These are phyloP conservation scores for Pantelozetes paolii DNA, from an alignment of 2,888 invertebrate species.

Conservation along the genomic window DNA sequence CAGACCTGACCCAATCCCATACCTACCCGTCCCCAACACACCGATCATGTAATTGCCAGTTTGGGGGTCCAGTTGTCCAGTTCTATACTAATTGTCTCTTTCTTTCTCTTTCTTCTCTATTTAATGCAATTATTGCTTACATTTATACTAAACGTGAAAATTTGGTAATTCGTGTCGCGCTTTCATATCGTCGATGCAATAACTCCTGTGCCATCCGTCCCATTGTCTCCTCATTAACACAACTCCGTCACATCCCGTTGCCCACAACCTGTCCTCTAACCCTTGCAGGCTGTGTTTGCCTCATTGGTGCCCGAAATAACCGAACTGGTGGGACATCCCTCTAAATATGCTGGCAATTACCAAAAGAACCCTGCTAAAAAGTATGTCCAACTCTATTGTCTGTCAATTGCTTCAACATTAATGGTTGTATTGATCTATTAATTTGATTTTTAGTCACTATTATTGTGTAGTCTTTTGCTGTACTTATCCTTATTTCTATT, in stretches of 20 bases:
- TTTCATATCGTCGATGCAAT: constrained; percentile 27
- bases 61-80: constrained; percentile 28
- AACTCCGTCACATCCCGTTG: neutral
- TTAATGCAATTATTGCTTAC: constrained; percentile 10
- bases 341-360: constrained; percentile 99
- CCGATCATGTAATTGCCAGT: constrained; percentile 29
- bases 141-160: constrained; percentile 8
- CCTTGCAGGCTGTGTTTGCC: constrained; percentile 93
- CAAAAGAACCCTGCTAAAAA: constrained; percentile 84
- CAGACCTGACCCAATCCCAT: neutral
- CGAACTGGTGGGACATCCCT: constrained; percentile 97
- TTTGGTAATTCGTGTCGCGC: constrained; percentile 20
- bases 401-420: constrained; percentile 11
- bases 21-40: neutral
- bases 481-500: constrained; percentile 16
- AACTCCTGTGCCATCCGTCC: neutral
- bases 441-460: constrained; percentile 22
- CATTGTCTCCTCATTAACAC: constrained; percentile 1
- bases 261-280: constrained; percentile 1
- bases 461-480: constrained; percentile 26
- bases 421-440: constrained; percentile 10
- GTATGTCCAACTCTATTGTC: constrained; percentile 59
- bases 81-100: constrained; percentile 31
- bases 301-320: constrained; percentile 99
- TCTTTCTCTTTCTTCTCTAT: constrained; percentile 36